These are phyloP conservation scores for Acromyrmex echinatior DNA, from an alignment of 1,140 invertebrate species.

Conservation along the genomic window DNA sequence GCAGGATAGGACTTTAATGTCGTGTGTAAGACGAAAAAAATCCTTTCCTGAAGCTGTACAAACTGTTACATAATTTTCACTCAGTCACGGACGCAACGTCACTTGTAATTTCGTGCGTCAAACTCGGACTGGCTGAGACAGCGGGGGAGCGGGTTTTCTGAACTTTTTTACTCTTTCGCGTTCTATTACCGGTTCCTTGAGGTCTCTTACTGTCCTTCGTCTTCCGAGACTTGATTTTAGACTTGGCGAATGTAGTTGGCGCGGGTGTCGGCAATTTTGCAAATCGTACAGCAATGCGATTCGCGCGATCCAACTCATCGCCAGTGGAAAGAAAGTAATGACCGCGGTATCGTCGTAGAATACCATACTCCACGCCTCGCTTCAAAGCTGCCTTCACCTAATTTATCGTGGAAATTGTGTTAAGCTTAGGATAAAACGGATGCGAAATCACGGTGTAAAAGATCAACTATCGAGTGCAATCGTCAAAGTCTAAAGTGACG, in stretches of 20 bases:
- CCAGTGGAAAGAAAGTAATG: constrained; percentile 79
- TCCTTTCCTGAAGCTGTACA: constrained; percentile 1
- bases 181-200: background rate
- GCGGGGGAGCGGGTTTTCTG: constrained; percentile 60
- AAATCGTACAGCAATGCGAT: constrained; percentile 78
- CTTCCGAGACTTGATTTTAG: constrained; percentile 61
- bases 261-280: constrained; percentile 76
- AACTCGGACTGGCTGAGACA: constrained; percentile 64
- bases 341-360: constrained; percentile 77
- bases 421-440: background rate
- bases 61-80: constrained; percentile 27
- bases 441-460: background rate
- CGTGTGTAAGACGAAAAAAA: background rate
- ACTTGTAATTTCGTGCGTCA: constrained; percentile 63
- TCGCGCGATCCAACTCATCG: constrained; percentile 77
- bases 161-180: constrained; percentile 53
- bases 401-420: background rate
- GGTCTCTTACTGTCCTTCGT: constrained; percentile 5
- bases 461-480: background rate
- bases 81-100: constrained; percentile 34
- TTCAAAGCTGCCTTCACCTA: constrained; percentile 78
- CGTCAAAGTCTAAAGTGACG: background rate
- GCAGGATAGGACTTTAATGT: background rate
- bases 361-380: constrained; percentile 79
- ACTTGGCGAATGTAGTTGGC: constrained; percentile 56